A percentile compares a stretch with the other conserved stretches of the same genome.
These are phyloP conservation scores for Quadroppia sp. DNA, from an alignment of 2,888 invertebrate species.

Conservation along the genomic window DNA sequence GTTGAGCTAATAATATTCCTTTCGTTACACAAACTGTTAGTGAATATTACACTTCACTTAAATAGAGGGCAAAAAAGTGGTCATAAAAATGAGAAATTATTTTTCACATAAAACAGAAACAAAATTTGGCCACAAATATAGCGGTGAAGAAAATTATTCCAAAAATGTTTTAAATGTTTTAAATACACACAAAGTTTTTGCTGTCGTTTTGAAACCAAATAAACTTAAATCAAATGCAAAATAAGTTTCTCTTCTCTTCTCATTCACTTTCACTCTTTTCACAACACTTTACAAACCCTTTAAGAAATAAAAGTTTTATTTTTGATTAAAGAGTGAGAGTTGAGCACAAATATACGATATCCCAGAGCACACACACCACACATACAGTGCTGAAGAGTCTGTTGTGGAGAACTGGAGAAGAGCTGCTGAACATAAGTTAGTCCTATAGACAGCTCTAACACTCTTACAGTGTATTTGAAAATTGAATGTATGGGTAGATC, in stretches of 20 bases:
- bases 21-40: not conserved
- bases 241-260: too few species aligned
- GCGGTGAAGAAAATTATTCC: not conserved
- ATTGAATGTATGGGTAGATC: constrained; percentile 15
- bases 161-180: not conserved
- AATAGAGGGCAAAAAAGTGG: constrained; percentile 4
- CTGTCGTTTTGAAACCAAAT: not conserved
- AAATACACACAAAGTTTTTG: not conserved
- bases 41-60: not conserved
- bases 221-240: not conserved
- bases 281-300: not conserved
- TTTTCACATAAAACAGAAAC: not conserved
- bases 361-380: not conserved
- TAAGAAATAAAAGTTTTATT: not conserved
- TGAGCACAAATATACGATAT: constrained; percentile 3
- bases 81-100: not conserved
- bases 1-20: not conserved
- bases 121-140: too few species aligned
- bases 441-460: constrained; percentile 13
- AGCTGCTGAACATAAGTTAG: not conserved
- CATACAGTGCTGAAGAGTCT: not conserved
- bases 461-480: constrained; percentile 5
- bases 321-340: constrained; percentile 4
- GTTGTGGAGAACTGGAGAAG: not conserved
- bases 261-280: not conserved